Conservation (phyloP, 2,797 vertebrate genomes). For the Lagorchestes hirsutus region DNA sequence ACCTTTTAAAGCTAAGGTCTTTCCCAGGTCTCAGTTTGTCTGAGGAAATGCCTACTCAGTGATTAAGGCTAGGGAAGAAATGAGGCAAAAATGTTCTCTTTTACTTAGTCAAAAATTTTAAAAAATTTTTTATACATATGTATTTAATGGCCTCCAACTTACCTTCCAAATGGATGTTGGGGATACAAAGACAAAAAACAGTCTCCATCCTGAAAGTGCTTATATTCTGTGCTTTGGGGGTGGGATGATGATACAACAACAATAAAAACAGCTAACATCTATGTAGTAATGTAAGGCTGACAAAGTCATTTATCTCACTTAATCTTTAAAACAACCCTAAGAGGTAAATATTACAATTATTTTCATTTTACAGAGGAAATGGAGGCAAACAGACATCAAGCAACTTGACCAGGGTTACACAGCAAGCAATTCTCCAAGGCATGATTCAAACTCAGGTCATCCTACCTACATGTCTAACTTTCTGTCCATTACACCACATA, state of each 20-base stretch:
- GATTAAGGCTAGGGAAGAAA: too few relatives aligned
- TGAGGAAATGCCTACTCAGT: too few relatives aligned
- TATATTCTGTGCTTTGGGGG: neutral
- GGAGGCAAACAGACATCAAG: neutral
- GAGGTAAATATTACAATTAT: neutral
- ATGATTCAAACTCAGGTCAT: neutral
- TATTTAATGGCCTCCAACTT: neutral
- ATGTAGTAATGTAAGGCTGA: too few relatives aligned
- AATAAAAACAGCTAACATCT: neutral
- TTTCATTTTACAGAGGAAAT: neutral
- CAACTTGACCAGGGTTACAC: neutral
- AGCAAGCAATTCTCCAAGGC: neutral
- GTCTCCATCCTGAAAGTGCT: neutral
- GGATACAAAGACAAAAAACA: neutral
- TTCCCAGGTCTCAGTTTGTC: too few relatives aligned
- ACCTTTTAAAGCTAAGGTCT: too few relatives aligned
- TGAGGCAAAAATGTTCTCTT: too few relatives aligned
- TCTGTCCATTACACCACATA: neutral
- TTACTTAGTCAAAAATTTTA: too few relatives aligned
- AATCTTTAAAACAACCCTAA: neutral
- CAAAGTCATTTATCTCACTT: too few relatives aligned
- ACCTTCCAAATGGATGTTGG: neutral
- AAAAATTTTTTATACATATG: too few relatives aligned
- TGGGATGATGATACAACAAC: neutral
- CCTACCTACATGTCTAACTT: neutral